Base-by-base conservation (phyloP, 2,888 invertebrate genomes). In the Zele albiditarsus region DNA sequence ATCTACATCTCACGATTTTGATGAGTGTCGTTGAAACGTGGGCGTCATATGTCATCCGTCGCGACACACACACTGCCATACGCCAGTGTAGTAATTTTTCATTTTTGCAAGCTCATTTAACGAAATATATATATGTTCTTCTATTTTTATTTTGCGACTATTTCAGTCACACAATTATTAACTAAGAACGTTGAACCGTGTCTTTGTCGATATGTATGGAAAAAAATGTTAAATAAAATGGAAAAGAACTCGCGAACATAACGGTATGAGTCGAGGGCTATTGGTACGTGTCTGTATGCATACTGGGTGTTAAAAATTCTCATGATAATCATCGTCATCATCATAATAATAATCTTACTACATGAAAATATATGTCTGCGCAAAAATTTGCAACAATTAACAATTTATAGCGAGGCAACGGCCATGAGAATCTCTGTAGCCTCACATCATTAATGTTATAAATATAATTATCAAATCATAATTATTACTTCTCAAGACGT, bases 261-360 rank as follows among this genome's bases (percentile, higher is more conserved):
- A 53, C 53, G 53, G 53, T 53, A 53, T 20, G 20, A 8, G 20
- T 20, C 20, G 53, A 46, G 46, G 53, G 53, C 62, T 38, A 71
- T 31, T 46, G 63, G 63, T 62, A 71, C 62, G 60, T 62, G 63
- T 63, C 62, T 28, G 27, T 31, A 42, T 66, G 38, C 63, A 42
- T 28, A 71, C 33, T 28, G 27, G 6, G 33, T 63, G n/a, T 62
- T 38, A 12, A 60, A 62, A 63, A 28, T 38, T 42, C 33, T 66
- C 42, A n/a, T 20, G 27, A 27, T 53, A 3, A n/a, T 46, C 27
- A 28, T 42, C 46, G 28, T 28, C 28, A 53, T 46, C 27, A 42
- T 33, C 12, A 16, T 25, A 3, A 42, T 25, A 42, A 46, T 67
- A 0, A 67, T 25, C 27, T 42, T 42, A 6, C 33, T 23, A n/a